Conservation (phyloP, 2,797 vertebrate species). For the Sternotherus odoratus region DNA sequence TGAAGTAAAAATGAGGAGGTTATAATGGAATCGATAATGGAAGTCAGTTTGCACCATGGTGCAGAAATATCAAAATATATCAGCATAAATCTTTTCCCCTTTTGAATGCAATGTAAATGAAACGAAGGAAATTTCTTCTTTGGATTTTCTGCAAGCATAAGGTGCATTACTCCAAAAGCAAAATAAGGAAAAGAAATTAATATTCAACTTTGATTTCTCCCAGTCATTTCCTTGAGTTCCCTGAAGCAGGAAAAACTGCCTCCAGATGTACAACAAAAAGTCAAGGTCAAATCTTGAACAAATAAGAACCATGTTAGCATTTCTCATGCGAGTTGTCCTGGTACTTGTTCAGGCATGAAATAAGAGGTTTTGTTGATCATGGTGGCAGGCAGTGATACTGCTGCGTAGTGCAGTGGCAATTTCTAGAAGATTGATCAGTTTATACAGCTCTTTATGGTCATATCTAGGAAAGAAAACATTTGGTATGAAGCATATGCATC, state of each 20-base stretch:
- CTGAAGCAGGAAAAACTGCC: constrained; percentile 18
- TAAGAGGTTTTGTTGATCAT: constrained; percentile 33
- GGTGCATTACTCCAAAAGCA: constrained; percentile 2
- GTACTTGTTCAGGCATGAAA: not conserved
- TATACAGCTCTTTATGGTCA: not conserved
- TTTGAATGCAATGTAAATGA: not conserved
- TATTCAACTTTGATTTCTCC: not conserved
- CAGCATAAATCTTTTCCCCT: constrained; percentile 47
- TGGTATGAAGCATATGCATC: not conserved
- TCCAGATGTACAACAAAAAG: constrained; percentile 27
- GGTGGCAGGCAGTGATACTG: not conserved
- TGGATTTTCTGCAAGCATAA: not conserved
- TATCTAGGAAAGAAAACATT: accelerated
- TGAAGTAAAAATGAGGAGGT: not conserved
- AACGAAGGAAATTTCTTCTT: constrained; percentile 17
- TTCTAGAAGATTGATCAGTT: not conserved
- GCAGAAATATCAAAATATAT: constrained; percentile 63
- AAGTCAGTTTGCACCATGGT: constrained; percentile 51
- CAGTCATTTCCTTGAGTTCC: not conserved
- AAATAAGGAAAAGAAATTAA: not conserved
- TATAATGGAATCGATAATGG: constrained; percentile 46
- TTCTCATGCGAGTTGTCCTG: constrained; percentile 24
- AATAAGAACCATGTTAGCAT: constrained; percentile 4
- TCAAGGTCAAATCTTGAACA: constrained; percentile 49
- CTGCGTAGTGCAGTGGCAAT: not conserved